Conservation (phyloP, 2,797 vertebrate genomes). For the Champsocephalus gunnari region DNA sequence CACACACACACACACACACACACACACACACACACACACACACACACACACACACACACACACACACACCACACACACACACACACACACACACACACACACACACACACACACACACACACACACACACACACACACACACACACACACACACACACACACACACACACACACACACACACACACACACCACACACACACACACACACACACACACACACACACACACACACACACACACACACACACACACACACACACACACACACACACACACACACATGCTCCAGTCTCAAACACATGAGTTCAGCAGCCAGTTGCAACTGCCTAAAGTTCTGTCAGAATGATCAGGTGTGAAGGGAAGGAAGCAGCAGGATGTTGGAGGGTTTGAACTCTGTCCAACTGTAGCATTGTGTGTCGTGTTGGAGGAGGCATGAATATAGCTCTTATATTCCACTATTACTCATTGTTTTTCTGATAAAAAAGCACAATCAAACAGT, state of each 20-base stretch:
- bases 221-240: slow-evolving; percentile 12
- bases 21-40: too few species aligned
- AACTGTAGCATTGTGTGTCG: slow-evolving; percentile 43
- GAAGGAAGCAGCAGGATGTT: slow-evolving; percentile 27
- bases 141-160: slow-evolving; percentile 1
- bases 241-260: slow-evolving; percentile 22
- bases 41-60: slow-evolving; percentile 14
- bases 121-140: slow-evolving; percentile 19
- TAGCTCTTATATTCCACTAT: slow-evolving; percentile 64
- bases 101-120: slow-evolving; percentile 20
- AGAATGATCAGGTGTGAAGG: slow-evolving; percentile 22
- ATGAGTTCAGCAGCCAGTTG: slow-evolving; percentile 4
- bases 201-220: not conserved
- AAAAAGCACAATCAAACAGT: slow-evolving; percentile 61
- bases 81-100: slow-evolving; percentile 21
- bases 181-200: not conserved
- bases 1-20: too few species aligned
- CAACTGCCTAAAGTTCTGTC: slow-evolving; percentile 8
- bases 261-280: slow-evolving; percentile 4
- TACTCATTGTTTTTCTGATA: slow-evolving; percentile 47
- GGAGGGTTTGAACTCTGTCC: slow-evolving; percentile 13
- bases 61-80: slow-evolving; percentile 5
- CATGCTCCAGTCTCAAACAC: slow-evolving; percentile 40
- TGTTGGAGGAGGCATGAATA: slow-evolving; percentile 52
- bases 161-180: too few species aligned